These are phyloP conservation scores for Podilymbus podiceps DNA, from an alignment of 2,113 vertebrate species.

Conservation along the genomic window DNA sequence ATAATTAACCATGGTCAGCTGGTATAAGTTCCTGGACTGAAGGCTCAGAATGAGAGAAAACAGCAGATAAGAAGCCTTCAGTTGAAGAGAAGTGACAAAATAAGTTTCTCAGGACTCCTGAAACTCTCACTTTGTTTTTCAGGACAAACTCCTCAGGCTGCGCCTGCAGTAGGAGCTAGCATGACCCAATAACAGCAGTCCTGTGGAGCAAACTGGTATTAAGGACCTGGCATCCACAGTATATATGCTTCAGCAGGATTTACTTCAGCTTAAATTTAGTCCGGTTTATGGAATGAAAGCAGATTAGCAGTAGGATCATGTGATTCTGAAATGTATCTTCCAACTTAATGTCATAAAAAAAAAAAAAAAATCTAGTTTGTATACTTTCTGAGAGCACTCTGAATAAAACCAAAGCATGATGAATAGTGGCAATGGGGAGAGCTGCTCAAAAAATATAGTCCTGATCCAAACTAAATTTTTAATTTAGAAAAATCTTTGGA, in stretches of 20 bases:
- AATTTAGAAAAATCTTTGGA: background rate
- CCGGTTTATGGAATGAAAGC: background rate
- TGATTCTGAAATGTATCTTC: background rate
- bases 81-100: background rate
- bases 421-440: background rate
- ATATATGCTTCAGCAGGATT: background rate
- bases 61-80: background rate
- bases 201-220: background rate
- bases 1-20: background rate
- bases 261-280: background rate
- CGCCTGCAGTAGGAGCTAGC: background rate
- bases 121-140: background rate
- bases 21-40: background rate
- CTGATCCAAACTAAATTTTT: background rate
- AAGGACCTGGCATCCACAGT: fast-evolving
- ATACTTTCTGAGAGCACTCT: background rate
- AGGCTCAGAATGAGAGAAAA: background rate
- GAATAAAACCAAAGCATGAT: background rate
- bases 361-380: background rate
- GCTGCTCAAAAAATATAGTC: background rate
- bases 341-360: background rate
- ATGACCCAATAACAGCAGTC: background rate
- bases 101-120: background rate
- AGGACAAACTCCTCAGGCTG: background rate
- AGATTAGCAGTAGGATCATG: background rate